Evolutionary conservation across 2,888 invertebrate genomes (phyloP).

Genomic region (Agrochola circellaris): DNA sequence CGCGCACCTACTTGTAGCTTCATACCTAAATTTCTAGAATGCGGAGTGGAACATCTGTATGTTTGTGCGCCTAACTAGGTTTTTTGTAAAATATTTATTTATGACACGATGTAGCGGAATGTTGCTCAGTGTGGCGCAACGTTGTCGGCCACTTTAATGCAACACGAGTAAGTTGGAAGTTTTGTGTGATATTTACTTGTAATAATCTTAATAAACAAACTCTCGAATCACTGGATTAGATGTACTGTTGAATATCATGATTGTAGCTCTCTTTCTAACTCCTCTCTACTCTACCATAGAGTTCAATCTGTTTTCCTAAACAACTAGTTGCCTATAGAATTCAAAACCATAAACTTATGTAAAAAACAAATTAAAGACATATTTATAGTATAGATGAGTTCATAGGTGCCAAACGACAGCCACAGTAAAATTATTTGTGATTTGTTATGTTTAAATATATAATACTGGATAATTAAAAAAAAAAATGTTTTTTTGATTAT

Average conservation of each 20-base stretch:
- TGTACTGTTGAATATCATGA: not conserved
- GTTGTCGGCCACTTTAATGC: constrained; percentile 4
- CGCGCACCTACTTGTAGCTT: too few relatives aligned
- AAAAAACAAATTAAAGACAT: not conserved
- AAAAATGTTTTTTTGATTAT: not conserved
- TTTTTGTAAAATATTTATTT: constrained; percentile 21
- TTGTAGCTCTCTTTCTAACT: not conserved
- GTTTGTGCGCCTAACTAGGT: not conserved
- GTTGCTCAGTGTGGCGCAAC: constrained; percentile 16
- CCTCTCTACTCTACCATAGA: not conserved
- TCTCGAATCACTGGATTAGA: not conserved
- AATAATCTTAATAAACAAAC: too few relatives aligned
- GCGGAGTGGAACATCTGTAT: too few relatives aligned
- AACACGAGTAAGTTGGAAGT: not conserved
- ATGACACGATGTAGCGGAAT: constrained; percentile 5
- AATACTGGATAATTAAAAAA: not conserved
- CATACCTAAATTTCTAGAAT: too few relatives aligned
- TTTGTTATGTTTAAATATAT: not conserved
- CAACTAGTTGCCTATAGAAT: not conserved
- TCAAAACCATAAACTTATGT: too few relatives aligned
- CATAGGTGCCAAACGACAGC: not conserved
- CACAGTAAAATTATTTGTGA: not conserved
- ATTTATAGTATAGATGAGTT: not conserved
- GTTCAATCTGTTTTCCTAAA: not conserved
- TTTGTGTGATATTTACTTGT: constrained; percentile 29